These are phyloP conservation scores for Ciconia boyciana DNA, from an alignment of 2,113 vertebrate species.

Conservation along the genomic window DNA sequence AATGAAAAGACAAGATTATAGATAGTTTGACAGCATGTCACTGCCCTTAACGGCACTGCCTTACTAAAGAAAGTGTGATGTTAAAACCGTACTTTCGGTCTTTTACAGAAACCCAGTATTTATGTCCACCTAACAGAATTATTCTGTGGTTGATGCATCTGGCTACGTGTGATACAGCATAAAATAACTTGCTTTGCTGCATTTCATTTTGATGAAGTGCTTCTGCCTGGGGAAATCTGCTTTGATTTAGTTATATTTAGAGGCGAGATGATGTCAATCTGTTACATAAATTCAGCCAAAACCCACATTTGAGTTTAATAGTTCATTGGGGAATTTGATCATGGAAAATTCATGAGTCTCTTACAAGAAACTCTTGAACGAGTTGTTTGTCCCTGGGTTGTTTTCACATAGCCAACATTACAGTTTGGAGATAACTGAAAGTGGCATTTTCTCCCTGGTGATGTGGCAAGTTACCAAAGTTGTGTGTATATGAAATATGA, in stretches of 20 bases:
- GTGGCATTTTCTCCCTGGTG: slow-evolving; percentile 8
- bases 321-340: slow-evolving; percentile 51
- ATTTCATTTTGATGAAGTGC: background rate
- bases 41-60: background rate
- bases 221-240: slow-evolving; percentile 37
- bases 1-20: background rate
- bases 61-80: background rate
- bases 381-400: slow-evolving; percentile 46
- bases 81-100: background rate
- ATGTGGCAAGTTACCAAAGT: background rate
- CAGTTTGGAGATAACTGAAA: background rate
- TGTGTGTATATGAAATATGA: background rate
- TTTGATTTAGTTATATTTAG: slow-evolving; percentile 35
- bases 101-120: background rate
- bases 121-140: background rate
- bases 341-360: slow-evolving; percentile 58
- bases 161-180: background rate
- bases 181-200: background rate
- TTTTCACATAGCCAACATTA: background rate
- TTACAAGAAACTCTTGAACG: slow-evolving; percentile 21
- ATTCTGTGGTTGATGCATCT: background rate
- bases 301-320: slow-evolving; percentile 41
- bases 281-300: slow-evolving; percentile 51
- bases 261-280: slow-evolving; percentile 50
- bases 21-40: background rate